These are phyloP conservation scores for Apodemia zela DNA, from an alignment of 2,888 invertebrate species.

Conservation along the genomic window DNA sequence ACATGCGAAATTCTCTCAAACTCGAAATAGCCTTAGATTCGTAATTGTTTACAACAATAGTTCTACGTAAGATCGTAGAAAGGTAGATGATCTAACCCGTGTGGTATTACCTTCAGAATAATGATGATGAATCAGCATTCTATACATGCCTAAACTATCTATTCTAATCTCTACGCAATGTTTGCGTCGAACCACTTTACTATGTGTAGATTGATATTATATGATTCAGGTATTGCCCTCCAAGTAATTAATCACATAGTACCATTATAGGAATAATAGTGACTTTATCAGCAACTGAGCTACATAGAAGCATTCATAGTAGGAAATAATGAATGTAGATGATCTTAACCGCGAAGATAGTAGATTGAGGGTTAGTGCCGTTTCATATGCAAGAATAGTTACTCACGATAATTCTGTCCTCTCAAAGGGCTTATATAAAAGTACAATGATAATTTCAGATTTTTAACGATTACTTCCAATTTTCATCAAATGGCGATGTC, in stretches of 20 bases:
- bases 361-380: conserved; percentile 1
- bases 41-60: no score
- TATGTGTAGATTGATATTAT: not conserved
- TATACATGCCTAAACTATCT: not conserved
- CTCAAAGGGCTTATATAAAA: not conserved
- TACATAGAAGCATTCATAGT: not conserved
- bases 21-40: no score
- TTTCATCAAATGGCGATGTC: no score
- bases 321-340: conserved; percentile 12
- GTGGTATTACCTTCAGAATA: not conserved
- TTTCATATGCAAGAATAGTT: not conserved
- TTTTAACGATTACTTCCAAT: no score
- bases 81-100: no score
- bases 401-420: not conserved
- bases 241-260: conserved; percentile 3
- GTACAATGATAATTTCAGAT: no score
- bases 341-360: conserved; percentile 4
- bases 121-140: not conserved
- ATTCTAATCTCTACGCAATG: not conserved
- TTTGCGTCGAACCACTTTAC: not conserved
- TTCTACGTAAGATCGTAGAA: no score
- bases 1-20: no score
- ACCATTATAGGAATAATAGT: conserved; percentile 4
- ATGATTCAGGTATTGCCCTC: not conserved
- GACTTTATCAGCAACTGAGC: conserved; percentile 9